These are phyloP conservation scores for Scelioninae gen. 2 DNA, from an alignment of 2,888 invertebrate genomes.

Conservation along the genomic window DNA sequence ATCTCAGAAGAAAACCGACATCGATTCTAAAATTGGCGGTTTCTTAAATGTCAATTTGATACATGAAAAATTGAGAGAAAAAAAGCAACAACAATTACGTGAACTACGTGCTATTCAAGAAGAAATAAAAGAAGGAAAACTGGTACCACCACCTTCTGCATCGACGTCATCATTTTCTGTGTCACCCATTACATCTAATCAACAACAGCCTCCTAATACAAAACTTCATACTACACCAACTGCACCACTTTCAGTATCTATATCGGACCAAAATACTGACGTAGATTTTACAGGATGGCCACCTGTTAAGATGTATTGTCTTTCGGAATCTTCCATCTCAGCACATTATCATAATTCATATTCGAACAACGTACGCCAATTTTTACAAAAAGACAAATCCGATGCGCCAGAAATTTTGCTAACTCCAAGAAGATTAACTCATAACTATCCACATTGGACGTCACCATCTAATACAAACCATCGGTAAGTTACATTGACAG, in stretches of 20 bases:
- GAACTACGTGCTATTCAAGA: conserved; percentile 89
- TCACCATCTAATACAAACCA: conserved; percentile 67
- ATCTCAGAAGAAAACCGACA: conserved; percentile 78
- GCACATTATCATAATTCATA: conserved; percentile 68
- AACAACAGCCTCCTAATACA: conserved; percentile 78
- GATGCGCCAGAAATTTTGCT: conserved; percentile 87
- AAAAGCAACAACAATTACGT: conserved; percentile 90
- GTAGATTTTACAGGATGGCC: conserved; percentile 69
- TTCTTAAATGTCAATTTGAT: conserved; percentile 79
- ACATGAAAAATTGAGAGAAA: conserved; percentile 90
- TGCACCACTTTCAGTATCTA: conserved; percentile 66
- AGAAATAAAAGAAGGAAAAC: conserved; percentile 90
- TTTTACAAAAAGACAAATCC: conserved; percentile 77
- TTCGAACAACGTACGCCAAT: conserved; percentile 69
- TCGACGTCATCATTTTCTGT: conserved; percentile 74
- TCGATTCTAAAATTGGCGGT: conserved; percentile 83
- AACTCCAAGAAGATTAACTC: conserved; percentile 79
- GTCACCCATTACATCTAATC: conserved; percentile 70
- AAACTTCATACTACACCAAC: conserved; percentile 75
- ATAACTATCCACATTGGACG: conserved; percentile 72
- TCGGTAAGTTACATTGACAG: conserved; percentile 65
- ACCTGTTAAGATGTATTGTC: conserved; percentile 73
- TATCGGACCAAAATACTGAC: conserved; percentile 65
- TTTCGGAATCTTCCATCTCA: conserved; percentile 70
- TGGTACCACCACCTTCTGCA: conserved; percentile 80